Conservation (phyloP, 2,113 vertebrate species). For the Toxostoma redivivum region DNA sequence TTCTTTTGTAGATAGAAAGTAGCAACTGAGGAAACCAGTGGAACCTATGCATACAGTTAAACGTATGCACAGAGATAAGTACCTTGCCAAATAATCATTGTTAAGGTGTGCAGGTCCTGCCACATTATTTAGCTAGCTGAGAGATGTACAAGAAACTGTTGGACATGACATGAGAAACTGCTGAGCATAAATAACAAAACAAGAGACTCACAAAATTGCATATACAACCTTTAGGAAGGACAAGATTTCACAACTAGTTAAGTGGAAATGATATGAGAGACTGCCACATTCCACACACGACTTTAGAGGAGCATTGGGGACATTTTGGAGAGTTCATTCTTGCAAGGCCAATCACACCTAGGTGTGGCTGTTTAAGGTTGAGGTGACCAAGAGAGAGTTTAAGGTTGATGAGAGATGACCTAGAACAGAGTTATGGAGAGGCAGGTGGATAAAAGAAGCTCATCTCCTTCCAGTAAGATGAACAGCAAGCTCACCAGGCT, state of each 20-base stretch:
- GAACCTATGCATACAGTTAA: not conserved
- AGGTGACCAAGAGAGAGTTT: not conserved
- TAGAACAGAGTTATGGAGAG: not conserved
- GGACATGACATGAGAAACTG: not conserved
- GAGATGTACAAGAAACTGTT: not conserved
- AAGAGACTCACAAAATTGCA: not conserved
- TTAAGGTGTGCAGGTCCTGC: not conserved
- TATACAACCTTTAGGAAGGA: not conserved
- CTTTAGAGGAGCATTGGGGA: not conserved
- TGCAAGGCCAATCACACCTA: not conserved
- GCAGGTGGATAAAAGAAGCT: not conserved
- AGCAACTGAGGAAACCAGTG: not conserved
- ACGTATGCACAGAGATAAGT: not conserved
- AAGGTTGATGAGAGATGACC: not conserved
- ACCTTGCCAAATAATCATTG: not conserved
- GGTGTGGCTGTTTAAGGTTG: not conserved
- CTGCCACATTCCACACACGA: not conserved
- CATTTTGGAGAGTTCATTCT: not conserved
- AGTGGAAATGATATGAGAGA: not conserved
- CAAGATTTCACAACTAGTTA: not conserved
- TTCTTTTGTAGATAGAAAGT: not conserved
- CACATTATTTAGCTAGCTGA: not conserved
- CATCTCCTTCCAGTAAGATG: not conserved
- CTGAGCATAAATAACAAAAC: not conserved
- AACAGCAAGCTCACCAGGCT: not conserved